Percentiles rank a stretch among this genome's conserved stretches.
phyloP scores from a whole-genome alignment of 2,888 invertebrate species.

The Pimpla rufipes region DNA sequence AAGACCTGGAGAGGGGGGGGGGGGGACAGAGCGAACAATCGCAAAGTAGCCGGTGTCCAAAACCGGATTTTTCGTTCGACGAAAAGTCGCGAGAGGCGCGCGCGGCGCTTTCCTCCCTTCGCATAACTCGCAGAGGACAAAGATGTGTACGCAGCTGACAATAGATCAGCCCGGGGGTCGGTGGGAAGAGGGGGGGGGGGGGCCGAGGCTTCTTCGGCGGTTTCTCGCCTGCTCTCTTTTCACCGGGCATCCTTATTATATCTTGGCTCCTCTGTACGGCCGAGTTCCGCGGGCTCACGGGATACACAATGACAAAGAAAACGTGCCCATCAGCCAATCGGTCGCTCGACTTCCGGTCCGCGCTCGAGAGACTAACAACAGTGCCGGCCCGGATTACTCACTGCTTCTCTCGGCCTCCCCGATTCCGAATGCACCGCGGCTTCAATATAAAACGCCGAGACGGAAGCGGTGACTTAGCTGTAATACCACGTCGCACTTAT shows the following conservation, averaged over 20 bases:
- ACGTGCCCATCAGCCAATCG: slow-evolving; percentile 66
- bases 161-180: slow-evolving; percentile 4
- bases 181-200: background rate
- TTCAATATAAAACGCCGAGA: slow-evolving; percentile 29
- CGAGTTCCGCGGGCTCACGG: background rate
- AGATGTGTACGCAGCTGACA: slow-evolving; percentile 45
- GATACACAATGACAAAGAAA: slow-evolving; percentile 56
- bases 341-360: slow-evolving; percentile 59
- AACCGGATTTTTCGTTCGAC: slow-evolving; percentile 57
- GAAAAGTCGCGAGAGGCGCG: slow-evolving; percentile 47
- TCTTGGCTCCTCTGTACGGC: background rate
- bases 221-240: slow-evolving; percentile 37
- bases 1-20: background rate
- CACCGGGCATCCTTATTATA: slow-evolving; percentile 36
- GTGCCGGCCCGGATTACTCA: background rate
- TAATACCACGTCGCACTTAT: background rate
- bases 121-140: slow-evolving; percentile 39
- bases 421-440: slow-evolving; percentile 21
- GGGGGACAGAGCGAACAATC: slow-evolving; percentile 13
- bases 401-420: background rate
- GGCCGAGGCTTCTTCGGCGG: slow-evolving; percentile 31
- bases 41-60: slow-evolving; percentile 1
- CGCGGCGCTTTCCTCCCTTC: background rate
- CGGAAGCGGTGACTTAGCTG: slow-evolving; percentile 33
- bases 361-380: background rate